Conservation (phyloP, 2,113 vertebrate species). For the Felis chaus region DNA sequence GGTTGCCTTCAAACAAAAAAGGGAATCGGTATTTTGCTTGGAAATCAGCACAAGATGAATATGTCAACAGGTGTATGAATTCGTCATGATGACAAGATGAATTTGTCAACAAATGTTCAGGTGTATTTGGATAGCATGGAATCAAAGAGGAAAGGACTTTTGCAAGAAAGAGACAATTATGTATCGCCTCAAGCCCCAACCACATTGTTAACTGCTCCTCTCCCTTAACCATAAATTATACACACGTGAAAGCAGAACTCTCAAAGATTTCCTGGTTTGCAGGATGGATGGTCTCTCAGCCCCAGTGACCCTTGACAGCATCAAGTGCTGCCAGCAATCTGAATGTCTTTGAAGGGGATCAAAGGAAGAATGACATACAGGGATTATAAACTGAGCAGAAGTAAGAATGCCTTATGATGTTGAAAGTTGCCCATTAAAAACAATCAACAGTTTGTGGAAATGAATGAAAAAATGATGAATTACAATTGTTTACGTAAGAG, state of each 20-base stretch:
- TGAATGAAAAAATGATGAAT: neutral
- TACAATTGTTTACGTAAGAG: neutral
- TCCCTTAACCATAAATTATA: neutral
- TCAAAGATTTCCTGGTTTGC: neutral
- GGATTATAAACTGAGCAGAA: neutral
- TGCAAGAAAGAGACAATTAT: neutral
- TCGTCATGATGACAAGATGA: neutral
- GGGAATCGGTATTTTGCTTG: neutral
- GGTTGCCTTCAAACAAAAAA: conserved; percentile 16
- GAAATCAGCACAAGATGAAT: neutral
- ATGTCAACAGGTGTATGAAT: neutral
- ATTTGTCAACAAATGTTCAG: neutral
- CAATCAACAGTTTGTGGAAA: neutral
- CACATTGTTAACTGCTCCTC: neutral
- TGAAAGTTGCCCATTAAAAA: neutral
- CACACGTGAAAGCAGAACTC: neutral
- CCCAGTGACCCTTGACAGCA: neutral
- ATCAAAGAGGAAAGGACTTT: neutral
- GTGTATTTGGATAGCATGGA: neutral
- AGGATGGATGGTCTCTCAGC: neutral
- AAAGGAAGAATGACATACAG: neutral
- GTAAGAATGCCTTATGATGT: neutral
- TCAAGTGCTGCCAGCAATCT: neutral
- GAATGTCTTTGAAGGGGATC: neutral
- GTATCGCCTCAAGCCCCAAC: neutral